Evolutionary conservation across 2,888 invertebrate genomes (phyloP), one percentile per base, ranked within the genome.

Genomic region (Papilio demoleus): DNA sequence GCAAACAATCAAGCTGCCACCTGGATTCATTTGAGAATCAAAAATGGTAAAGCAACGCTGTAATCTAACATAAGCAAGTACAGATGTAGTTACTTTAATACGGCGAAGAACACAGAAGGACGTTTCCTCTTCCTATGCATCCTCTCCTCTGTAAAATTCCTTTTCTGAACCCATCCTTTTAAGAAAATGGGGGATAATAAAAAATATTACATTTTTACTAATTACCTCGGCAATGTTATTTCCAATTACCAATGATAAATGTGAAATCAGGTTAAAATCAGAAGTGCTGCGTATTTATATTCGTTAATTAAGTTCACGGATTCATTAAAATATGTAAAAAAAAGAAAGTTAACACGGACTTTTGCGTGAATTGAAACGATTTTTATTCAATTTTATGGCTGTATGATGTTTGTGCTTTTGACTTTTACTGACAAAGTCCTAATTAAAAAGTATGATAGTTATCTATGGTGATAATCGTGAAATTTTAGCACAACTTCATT

Each of bases 341-440:
- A 65, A 65, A 17, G 56, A 65, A 58, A 65, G 36, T 65, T 47
- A 24, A 45, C 22, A 22, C 6, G 19, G 22, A n/a, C 24, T 34
- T 31, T 9, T 65, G 58, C 45, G 59, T 65, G 42, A 34, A 65
- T 42, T 31, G 31, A 27, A 65, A 65, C n/a, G n/a, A 27, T 38
- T 40, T 40, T 4, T 12, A 38, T 31, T 31, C 1, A 31, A 31
- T 9, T 24, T 12, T 24, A 2, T 31, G 53, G 17, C 50, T 53
- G 31, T 31, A 53, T 17, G 27, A 4, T 17, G 27, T 31, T 31
- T 31, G 3, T 53, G n/a, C 31, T 31, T 53, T 17, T n/a, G 6
- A n/a, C 27, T 27, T n/a, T 53, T 53, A 14, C 8, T 6, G 19
- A 11, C 6, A 27, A 42, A n/a, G n/a, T n/a, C n/a, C n/a, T n/a